phyloP scores from a whole-genome alignment of 2,888 invertebrate genomes.

The Harpagoxenus sublaevis region DNA sequence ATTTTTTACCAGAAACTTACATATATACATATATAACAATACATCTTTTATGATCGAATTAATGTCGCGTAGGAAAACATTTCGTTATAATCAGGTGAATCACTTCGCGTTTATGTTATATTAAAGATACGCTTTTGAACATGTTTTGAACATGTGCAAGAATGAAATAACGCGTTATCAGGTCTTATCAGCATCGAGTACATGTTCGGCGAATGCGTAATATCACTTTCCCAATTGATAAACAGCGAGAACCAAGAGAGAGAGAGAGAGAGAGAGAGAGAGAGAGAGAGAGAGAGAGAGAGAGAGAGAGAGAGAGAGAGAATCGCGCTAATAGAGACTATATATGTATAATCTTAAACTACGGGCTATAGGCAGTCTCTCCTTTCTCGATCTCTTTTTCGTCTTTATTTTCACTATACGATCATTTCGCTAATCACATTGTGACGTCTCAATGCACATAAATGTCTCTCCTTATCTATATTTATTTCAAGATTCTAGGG shows the following conservation, averaged over 20 bases:
- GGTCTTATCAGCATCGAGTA: neutral
- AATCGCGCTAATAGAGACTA: neutral
- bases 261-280: no score
- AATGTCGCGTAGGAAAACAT: neutral
- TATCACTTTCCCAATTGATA: slow-evolving; percentile 1
- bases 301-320: no score
- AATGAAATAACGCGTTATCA: neutral
- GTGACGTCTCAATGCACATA: neutral
- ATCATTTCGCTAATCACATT: neutral
- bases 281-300: no score
- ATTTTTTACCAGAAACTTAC: no score
- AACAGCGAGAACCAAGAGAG: neutral
- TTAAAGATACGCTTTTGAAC: neutral
- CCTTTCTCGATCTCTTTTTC: neutral
- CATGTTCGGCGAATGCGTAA: neutral
- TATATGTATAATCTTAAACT: neutral
- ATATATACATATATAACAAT: neutral
- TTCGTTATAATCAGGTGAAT: neutral
- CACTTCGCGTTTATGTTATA: no score
- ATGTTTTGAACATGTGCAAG: neutral
- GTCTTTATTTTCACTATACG: neutral
- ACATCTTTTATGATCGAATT: neutral
- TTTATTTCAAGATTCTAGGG: slow-evolving; percentile 5
- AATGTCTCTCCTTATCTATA: neutral
- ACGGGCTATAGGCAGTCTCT: neutral